phyloP scores from a whole-genome alignment of 2,797 vertebrate species.

The Acanthis flammea region DNA sequence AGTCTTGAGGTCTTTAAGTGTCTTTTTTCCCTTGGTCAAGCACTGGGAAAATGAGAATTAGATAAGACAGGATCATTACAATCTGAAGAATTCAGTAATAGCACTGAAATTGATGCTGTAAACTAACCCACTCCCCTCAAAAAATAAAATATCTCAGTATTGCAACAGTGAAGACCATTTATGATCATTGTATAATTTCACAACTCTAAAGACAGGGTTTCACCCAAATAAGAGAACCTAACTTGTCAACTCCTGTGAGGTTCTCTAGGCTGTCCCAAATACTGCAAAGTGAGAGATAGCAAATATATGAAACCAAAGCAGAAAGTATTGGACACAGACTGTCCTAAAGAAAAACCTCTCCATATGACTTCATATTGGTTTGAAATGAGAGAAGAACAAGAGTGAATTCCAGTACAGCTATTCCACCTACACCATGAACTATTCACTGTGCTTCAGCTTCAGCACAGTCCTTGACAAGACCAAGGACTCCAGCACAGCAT shows the following conservation, averaged over 20 bases:
- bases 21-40: not conserved
- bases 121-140: accelerated
- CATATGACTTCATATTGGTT: not conserved
- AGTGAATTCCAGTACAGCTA: not conserved
- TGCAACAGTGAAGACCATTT: not conserved
- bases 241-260: not conserved
- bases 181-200: not conserved
- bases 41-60: not conserved
- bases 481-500: not conserved
- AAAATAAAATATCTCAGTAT: not conserved
- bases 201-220: not conserved
- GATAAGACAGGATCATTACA: not conserved
- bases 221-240: not conserved
- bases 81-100: not conserved
- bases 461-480: not conserved
- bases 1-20: not conserved
- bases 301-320: not conserved
- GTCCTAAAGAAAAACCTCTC: not conserved
- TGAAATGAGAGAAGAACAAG: not conserved
- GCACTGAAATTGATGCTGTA: not conserved
- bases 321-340: not conserved
- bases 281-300: not conserved
- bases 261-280: not conserved
- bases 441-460: not conserved
- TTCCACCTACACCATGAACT: not conserved